Percentiles rank a stretch among this genome's conserved stretches.
Evolutionary conservation across 2,113 vertebrate genomes (phyloP).

Genomic region (Corvus hawaiiensis): DNA sequence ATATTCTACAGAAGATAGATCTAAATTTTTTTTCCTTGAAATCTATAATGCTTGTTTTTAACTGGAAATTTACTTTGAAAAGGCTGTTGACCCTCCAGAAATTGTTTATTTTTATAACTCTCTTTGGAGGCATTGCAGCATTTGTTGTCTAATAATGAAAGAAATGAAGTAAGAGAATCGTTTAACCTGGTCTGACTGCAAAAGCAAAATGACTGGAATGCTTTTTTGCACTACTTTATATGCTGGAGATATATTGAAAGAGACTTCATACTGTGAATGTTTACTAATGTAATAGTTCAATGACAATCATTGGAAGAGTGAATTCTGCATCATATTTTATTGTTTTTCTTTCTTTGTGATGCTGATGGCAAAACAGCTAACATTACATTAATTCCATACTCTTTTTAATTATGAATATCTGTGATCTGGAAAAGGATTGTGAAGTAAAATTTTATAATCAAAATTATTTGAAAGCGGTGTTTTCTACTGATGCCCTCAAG

Average conservation of each 20-base stretch:
- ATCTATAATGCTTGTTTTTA: slow-evolving; percentile 77
- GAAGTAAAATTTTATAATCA: slow-evolving; percentile 72
- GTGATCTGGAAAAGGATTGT: slow-evolving; percentile 66
- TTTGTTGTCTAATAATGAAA: slow-evolving; percentile 68
- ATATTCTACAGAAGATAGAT: slow-evolving; percentile 74
- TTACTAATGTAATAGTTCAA: slow-evolving; percentile 76
- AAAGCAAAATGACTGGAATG: slow-evolving; percentile 72
- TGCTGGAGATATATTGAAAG: slow-evolving; percentile 75
- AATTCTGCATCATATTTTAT: slow-evolving; percentile 69
- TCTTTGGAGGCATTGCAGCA: slow-evolving; percentile 71
- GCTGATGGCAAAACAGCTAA: slow-evolving; percentile 54
- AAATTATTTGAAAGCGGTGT: slow-evolving; percentile 65
- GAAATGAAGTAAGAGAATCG: slow-evolving; percentile 60
- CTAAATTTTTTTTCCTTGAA: slow-evolving; percentile 71
- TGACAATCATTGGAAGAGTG: slow-evolving; percentile 81
- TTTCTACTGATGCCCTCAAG: slow-evolving; percentile 56
- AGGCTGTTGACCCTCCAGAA: slow-evolving; percentile 72
- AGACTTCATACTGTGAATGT: slow-evolving; percentile 84
- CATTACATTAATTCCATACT: slow-evolving; percentile 58
- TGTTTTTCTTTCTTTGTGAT: slow-evolving; percentile 67
- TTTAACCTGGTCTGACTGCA: slow-evolving; percentile 67
- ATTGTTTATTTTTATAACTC: slow-evolving; percentile 79
- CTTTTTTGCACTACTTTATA: slow-evolving; percentile 84
- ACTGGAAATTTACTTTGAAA: slow-evolving; percentile 76
- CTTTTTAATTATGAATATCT: slow-evolving; percentile 65